Evolutionary conservation across 1,140 invertebrate species (phyloP).

Genomic region (Heterodera carotae): DNA sequence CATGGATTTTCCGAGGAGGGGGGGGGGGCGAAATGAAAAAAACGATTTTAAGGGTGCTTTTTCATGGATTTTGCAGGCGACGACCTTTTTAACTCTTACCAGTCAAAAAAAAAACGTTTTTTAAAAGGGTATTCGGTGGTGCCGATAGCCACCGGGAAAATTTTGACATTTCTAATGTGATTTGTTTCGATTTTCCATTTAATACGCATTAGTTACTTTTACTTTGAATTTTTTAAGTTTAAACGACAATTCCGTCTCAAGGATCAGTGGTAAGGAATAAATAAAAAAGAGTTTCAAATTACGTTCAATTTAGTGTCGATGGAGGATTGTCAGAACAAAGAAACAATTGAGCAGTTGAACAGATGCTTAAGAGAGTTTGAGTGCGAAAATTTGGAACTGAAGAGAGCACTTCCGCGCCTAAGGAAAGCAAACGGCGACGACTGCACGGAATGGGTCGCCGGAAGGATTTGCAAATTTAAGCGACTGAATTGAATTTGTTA

Average conservation of each 20-base stretch:
- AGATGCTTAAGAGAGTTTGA: slow-evolving; percentile 6
- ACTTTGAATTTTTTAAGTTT: background rate
- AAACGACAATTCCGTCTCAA: background rate
- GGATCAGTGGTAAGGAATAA: background rate
- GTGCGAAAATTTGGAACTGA: slow-evolving; percentile 22
- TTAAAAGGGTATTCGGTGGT: too few relatives aligned
- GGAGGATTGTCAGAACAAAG: background rate
- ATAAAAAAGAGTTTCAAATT: background rate
- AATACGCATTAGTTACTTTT: too few relatives aligned
- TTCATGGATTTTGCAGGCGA: too few relatives aligned
- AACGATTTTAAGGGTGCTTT: too few relatives aligned
- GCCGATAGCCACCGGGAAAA: too few relatives aligned
- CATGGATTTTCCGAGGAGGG: too few relatives aligned
- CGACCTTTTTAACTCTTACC: too few relatives aligned
- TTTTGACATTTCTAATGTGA: too few relatives aligned
- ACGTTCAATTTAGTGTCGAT: background rate
- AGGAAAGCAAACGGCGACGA: slow-evolving; percentile 13
- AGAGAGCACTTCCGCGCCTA: slow-evolving; percentile 18
- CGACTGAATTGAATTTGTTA: background rate
- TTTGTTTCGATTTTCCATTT: too few relatives aligned
- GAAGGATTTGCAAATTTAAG: background rate
- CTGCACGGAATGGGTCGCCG: slow-evolving; percentile 9
- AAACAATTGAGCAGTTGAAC: background rate
- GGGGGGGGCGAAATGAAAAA: too few relatives aligned
- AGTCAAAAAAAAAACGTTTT: too few relatives aligned